Conservation (phyloP, 2,797 vertebrate species). For the Enteromius anoplus region DNA sequence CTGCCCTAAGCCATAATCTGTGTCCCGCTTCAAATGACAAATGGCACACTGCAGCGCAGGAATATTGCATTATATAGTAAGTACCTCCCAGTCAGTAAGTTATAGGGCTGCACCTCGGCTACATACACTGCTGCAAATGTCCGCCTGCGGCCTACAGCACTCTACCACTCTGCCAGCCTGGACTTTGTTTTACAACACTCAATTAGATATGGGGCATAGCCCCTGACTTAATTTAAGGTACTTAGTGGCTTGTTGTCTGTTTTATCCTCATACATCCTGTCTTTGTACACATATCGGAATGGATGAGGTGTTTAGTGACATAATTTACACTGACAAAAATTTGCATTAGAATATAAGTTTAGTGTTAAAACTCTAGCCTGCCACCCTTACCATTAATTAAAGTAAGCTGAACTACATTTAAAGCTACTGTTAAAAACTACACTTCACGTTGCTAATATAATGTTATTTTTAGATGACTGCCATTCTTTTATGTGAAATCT, state of each 20-base stretch:
- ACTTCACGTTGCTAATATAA: not conserved
- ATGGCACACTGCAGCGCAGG: conserved; percentile 82
- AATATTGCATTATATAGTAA: conserved; percentile 99
- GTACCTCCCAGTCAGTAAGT: conserved; percentile 96
- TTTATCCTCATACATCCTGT: conserved; percentile 21
- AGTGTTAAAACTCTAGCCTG: not conserved
- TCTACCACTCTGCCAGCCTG: conserved; percentile 67
- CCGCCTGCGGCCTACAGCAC: conserved; percentile 73
- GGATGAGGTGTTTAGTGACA: conserved; percentile 18
- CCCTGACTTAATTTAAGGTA: conserved; percentile 66
- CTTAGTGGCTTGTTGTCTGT: conserved; percentile 46
- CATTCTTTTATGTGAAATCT: not conserved
- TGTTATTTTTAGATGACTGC: not conserved
- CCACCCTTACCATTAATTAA: not conserved
- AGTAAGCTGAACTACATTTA: not conserved
- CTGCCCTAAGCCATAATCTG: conserved; percentile 98
- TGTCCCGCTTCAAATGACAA: conserved; percentile 93
- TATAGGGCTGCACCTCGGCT: conserved; percentile 79
- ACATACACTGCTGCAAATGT: conserved; percentile 68
- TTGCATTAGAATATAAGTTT: not conserved
- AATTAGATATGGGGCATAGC: conserved; percentile 83
- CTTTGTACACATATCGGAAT: conserved; percentile 32
- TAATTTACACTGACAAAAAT: conserved; percentile 27
- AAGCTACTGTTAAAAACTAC: not conserved
- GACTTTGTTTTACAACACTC: conserved; percentile 77